Base-by-base conservation (phyloP, 2,888 invertebrate genomes). In the Polydesmus complanatus region DNA sequence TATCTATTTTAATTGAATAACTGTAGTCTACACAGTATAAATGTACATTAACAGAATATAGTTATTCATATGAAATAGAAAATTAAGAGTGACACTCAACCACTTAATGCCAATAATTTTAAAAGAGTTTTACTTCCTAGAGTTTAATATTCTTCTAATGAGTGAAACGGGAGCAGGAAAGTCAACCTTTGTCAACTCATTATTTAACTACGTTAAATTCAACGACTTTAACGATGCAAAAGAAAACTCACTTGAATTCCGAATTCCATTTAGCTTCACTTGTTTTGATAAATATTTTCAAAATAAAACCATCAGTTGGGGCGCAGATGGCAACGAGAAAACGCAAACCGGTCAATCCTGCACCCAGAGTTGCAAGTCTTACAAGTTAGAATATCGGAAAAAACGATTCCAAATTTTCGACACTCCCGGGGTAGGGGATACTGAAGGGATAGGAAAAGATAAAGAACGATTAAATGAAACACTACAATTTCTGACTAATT, bases 401-500 rank as follows among this genome's bases (percentile, higher is more conserved):
- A 27, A 26, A n/a, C 11, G 22, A 21, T 5, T 64, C 3, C 61
- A 65, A 0, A 52, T 69, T 25, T 67, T 68, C 49, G 68, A 68
- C 60, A 68, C 67, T 3, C 68, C 69, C 14, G 68, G 68, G 3
- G 62, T 68, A 11, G 67, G 66, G 22, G 68, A 68, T 58, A 63
- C 64, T 2, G 22, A 60, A 1, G 69, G 69, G 2, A 18, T 63
- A 8, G 64, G 64, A 5, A 61, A 65, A 54, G 68, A 68, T 56
- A 64, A 64, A 22, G 50, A 52, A 47, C 68, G 69, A 57, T 64
- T 66, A 21, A 58, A 52, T 19, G 54, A 58, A n/a, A 54, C 64
- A 11, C 22, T 64, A 11, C n/a, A 22, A 2, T 61, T 47, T 26
- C 21, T 64, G 1, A 19, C 26, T 14, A 50, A 59, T 21, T 47